Conservation (phyloP, 2,113 vertebrate genomes). For the Takifugu bimaculatus region DNA sequence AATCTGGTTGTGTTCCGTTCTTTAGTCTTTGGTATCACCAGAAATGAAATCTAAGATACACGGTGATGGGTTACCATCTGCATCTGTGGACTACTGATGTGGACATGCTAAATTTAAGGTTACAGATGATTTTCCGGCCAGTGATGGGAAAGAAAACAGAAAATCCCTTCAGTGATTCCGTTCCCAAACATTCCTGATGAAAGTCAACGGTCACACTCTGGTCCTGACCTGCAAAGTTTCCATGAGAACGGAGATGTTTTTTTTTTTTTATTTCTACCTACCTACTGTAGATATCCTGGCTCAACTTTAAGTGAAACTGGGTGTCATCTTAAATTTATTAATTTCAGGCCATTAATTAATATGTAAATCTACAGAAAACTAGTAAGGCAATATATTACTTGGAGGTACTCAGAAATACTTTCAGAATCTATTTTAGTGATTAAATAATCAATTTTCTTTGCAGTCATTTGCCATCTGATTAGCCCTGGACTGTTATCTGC, state of each 20-base stretch:
- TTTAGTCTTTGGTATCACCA: too few species aligned
- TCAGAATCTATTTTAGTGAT: too few species aligned
- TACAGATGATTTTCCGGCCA: fast-evolving
- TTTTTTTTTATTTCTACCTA: background rate
- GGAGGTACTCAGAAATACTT: too few species aligned
- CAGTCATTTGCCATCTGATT: too few species aligned
- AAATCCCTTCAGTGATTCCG: background rate
- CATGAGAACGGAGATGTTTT: conserved; percentile 35
- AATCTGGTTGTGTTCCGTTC: too few species aligned
- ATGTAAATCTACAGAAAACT: background rate
- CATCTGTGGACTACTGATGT: too few species aligned
- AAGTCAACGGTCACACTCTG: conserved; percentile 29
- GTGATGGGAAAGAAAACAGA: conserved; percentile 6
- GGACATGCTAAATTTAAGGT: background rate
- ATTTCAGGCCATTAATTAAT: background rate
- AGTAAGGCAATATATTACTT: background rate
- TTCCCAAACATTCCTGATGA: conserved; percentile 56
- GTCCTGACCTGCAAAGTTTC: conserved; percentile 4
- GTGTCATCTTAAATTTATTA: too few species aligned
- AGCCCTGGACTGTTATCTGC: background rate
- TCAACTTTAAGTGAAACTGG: too few species aligned
- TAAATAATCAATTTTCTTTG: too few species aligned
- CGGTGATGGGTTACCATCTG: too few species aligned
- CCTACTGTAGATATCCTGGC: too few species aligned
- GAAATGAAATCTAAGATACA: background rate